Evolutionary conservation across 2,113 vertebrate species (phyloP).

Genomic region (Oryzias melastigma): DNA sequence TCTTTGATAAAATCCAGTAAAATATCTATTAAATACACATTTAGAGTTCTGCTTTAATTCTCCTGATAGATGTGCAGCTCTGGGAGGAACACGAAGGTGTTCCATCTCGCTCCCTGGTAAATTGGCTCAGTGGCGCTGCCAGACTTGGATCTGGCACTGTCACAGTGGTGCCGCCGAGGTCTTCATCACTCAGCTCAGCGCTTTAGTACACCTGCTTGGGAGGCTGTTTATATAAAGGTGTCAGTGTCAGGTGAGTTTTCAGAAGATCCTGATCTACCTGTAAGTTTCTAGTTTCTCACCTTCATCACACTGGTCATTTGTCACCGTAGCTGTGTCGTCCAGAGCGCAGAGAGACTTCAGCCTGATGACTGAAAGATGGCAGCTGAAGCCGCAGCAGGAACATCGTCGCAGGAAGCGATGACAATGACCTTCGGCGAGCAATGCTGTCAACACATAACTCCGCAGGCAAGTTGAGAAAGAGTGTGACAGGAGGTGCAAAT

Average conservation of each 20-base stretch:
- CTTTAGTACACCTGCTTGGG: conserved; percentile 20
- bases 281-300: conserved; percentile 40
- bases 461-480: conserved; percentile 20
- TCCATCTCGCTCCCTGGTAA: conserved; percentile 23
- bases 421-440: conserved; percentile 42
- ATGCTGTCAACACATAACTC: conserved; percentile 39
- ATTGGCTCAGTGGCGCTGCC: conserved; percentile 19
- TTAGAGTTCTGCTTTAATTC: too few relatives aligned
- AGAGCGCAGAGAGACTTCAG: conserved; percentile 7
- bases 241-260: conserved; percentile 11
- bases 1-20: too few relatives aligned
- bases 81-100: conserved; percentile 15
- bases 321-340: conserved; percentile 4
- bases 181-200: conserved; percentile 49
- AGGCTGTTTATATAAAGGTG: conserved; percentile 42
- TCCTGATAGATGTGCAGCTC: neutral
- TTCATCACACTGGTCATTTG: conserved; percentile 33
- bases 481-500: conserved; percentile 51
- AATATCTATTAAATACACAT: too few relatives aligned
- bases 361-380: conserved; percentile 4
- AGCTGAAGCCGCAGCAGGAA: conserved; percentile 38
- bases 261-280: conserved; percentile 26
- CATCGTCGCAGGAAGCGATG: conserved; percentile 23
- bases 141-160: conserved; percentile 22
- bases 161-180: conserved; percentile 22